Percentiles rank a stretch among this genome's conserved stretches.
Conservation (phyloP, 2,113 vertebrate genomes). For the Tachycineta bicolor region DNA sequence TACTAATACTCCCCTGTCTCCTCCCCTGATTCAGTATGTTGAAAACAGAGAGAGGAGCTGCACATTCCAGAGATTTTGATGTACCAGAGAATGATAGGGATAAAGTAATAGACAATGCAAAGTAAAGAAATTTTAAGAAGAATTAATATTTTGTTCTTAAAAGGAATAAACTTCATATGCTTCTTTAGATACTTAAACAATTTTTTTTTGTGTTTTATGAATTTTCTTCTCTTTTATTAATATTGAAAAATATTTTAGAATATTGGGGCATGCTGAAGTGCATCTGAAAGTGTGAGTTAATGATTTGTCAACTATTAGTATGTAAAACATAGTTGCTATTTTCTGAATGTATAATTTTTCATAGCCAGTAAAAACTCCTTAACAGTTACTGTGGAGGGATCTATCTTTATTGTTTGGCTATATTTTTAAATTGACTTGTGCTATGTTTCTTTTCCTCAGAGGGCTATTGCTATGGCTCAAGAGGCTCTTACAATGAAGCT, state of each 20-base stretch:
- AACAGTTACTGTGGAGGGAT: not conserved
- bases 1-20: not conserved
- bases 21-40: not conserved
- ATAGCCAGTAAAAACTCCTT: not conserved
- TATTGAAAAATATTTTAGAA: not conserved
- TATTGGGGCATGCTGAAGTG: not conserved
- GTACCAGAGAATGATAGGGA: not conserved
- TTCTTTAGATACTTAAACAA: not conserved
- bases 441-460: slow-evolving; percentile 39
- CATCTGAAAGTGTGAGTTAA: not conserved
- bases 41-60: not conserved
- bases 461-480: slow-evolving; percentile 47
- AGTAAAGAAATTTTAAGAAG: not conserved
- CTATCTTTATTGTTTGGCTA: slow-evolving; percentile 27
- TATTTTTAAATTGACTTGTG: slow-evolving; percentile 35
- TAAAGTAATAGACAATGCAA: not conserved
- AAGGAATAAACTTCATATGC: not conserved
- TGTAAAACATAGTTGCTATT: not conserved
- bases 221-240: not conserved
- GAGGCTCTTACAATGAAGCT: slow-evolving; percentile 43
- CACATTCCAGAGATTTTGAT: not conserved
- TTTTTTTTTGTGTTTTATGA: not conserved
- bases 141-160: not conserved
- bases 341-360: slow-evolving; percentile 27
- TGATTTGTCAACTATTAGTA: not conserved